These are phyloP conservation scores for Cheumatopsyche charites DNA, from an alignment of 1,140 invertebrate genomes.

Conservation along the genomic window DNA sequence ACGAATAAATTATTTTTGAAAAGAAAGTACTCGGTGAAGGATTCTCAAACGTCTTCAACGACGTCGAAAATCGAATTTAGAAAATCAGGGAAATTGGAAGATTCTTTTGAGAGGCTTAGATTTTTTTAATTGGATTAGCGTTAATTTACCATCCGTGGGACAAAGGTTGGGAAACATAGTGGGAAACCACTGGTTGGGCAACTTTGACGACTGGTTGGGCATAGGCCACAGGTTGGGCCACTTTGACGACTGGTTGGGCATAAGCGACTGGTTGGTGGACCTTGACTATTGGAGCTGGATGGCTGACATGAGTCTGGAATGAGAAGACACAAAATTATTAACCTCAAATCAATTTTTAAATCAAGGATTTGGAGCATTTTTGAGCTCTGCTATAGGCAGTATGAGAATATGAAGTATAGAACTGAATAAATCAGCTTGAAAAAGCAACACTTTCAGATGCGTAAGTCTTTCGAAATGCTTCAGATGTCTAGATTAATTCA, in stretches of 20 bases:
- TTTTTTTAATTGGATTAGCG: neutral
- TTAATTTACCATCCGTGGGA: conserved; percentile 55
- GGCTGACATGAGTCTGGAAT: conserved; percentile 51
- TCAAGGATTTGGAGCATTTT: no score
- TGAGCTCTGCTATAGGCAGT: no score
- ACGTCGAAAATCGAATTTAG: neutral
- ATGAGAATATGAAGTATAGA: no score
- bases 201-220: conserved; percentile 31
- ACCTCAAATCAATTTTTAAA: no score
- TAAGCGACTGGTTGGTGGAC: conserved; percentile 51
- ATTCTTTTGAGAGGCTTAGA: neutral
- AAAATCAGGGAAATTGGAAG: neutral
- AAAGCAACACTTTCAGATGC: no score
- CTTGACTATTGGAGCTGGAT: conserved; percentile 49
- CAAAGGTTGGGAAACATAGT: conserved; percentile 38
- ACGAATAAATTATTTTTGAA: conserved; percentile 3
- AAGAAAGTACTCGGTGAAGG: neutral
- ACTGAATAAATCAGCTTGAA: no score
- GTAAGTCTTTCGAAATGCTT: no score
- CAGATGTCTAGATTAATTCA: no score
- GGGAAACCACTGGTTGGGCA: conserved; percentile 25
- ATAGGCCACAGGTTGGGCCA: conserved; percentile 46
- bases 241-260: conserved; percentile 52
- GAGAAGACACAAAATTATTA: no score
- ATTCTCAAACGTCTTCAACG: neutral